phyloP scores from a whole-genome alignment of 2,797 vertebrate genomes.

The Hybognathus amarus region DNA sequence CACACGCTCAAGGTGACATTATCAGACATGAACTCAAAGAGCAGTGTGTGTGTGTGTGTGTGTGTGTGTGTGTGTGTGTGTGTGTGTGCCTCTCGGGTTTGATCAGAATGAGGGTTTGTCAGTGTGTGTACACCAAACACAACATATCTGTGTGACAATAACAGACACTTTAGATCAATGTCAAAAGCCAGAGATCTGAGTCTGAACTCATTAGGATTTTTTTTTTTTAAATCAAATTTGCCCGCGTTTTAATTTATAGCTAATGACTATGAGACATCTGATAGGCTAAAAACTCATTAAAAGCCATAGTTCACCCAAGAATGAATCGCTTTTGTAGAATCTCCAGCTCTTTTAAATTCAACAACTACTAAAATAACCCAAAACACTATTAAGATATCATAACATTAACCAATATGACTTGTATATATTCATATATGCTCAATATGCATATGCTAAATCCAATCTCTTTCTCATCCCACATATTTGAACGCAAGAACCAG shows the following conservation, averaged over 20 bases:
- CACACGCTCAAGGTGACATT: slow-evolving; percentile 2
- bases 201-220: background rate
- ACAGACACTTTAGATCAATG: background rate
- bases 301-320: background rate
- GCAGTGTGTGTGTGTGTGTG: background rate
- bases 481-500: background rate
- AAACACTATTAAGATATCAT: background rate
- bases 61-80: background rate
- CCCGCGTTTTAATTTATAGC: background rate
- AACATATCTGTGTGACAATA: background rate
- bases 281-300: too few species aligned
- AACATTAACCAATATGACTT: background rate
- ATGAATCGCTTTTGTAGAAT: background rate
- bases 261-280: too few species aligned
- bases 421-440: background rate
- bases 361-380: background rate
- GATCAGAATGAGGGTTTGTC: background rate
- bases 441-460: background rate
- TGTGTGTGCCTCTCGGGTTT: too few species aligned
- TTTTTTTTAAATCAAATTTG: background rate
- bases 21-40: background rate
- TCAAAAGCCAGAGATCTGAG: background rate
- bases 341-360: background rate
- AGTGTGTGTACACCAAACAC: slow-evolving; percentile 1
- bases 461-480: too few species aligned